Percentiles rank a stretch among this genome's conserved stretches.
phyloP scores from a whole-genome alignment of 1,140 invertebrate species.

The Glomeris maerens region DNA sequence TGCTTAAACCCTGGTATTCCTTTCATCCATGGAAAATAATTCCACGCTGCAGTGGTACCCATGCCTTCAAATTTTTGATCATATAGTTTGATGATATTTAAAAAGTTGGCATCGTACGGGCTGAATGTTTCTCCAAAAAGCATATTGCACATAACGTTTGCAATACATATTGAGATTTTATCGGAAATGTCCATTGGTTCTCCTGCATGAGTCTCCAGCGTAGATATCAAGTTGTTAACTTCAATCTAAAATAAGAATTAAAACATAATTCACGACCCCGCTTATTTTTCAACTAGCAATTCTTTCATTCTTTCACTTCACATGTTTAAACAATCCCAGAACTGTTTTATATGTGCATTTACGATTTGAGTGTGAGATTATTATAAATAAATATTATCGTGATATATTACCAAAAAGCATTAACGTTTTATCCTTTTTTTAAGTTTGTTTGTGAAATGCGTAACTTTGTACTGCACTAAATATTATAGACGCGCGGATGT shows the following conservation, averaged over 20 bases:
- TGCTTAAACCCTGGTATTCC: neutral
- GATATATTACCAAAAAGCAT: too few species aligned
- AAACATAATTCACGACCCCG: too few species aligned
- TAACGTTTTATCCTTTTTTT: too few species aligned
- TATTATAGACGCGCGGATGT: too few species aligned
- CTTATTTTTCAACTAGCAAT: too few species aligned
- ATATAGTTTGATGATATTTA: neutral
- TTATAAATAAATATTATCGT: too few species aligned
- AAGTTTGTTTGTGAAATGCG: too few species aligned
- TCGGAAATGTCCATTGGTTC: conserved; percentile 1
- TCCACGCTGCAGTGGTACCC: neutral
- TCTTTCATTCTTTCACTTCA: too few species aligned
- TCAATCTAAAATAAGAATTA: neutral
- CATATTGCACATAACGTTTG: conserved; percentile 1
- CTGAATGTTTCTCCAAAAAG: neutral
- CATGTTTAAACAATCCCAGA: too few species aligned
- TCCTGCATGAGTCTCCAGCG: neutral
- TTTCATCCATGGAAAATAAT: neutral
- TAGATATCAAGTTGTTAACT: neutral
- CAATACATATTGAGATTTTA: neutral
- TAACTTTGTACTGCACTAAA: too few species aligned
- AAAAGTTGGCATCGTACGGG: neutral
- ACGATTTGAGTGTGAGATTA: too few species aligned
- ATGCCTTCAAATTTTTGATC: neutral
- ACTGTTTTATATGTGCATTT: too few species aligned